phyloP scores from a whole-genome alignment of 2,888 invertebrate species.

The Athripsodes cinereus region DNA sequence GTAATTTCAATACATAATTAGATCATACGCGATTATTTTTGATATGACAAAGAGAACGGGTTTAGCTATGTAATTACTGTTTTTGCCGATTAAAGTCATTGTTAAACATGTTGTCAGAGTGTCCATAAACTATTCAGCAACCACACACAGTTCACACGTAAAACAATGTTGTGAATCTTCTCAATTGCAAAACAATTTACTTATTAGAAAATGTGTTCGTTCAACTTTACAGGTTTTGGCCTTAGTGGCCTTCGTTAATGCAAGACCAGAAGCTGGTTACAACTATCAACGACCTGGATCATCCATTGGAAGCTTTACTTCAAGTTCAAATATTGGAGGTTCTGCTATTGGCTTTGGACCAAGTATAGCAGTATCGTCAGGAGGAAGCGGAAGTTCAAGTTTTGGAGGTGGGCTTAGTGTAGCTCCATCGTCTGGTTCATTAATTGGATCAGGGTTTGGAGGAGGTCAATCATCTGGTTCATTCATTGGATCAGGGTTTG shows the following conservation, averaged over 20 bases:
- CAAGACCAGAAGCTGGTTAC: slow-evolving; percentile 57
- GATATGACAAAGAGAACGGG: too few relatives aligned
- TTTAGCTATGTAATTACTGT: too few relatives aligned
- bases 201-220: not conserved
- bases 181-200: not conserved
- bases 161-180: too few relatives aligned
- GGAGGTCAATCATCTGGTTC: slow-evolving; percentile 1
- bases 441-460: slow-evolving; percentile 5
- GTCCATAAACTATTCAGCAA: too few relatives aligned
- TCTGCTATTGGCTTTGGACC: not conserved
- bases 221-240: slow-evolving; percentile 30
- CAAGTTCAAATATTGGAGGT: not conserved
- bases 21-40: too few relatives aligned
- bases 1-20: too few relatives aligned
- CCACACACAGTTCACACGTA: too few relatives aligned
- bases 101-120: too few relatives aligned
- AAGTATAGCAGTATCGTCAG: not conserved
- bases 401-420: not conserved
- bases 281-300: slow-evolving; percentile 33
- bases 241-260: slow-evolving; percentile 52
- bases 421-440: slow-evolving; percentile 9
- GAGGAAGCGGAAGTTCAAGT: not conserved
- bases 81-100: too few relatives aligned
- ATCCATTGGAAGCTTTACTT: not conserved
- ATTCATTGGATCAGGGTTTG: not conserved